Evolutionary conservation across 1,140 invertebrate species (phyloP), one percentile per base, ranked within the genome.

Genomic region (Uloborus diversus): DNA sequence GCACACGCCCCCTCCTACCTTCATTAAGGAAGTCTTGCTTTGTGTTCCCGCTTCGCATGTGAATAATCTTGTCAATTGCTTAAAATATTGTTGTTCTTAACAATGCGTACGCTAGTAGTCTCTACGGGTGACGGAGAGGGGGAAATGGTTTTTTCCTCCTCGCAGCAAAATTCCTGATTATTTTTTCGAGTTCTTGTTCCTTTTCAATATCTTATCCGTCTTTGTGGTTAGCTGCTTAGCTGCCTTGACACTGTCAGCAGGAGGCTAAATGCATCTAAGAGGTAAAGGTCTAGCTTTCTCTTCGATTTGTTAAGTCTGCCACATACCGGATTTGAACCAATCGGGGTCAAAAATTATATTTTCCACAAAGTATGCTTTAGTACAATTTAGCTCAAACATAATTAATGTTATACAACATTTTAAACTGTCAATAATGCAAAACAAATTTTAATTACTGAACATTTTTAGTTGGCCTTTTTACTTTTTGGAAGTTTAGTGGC

Each of bases 51-150:
- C 30, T n/a, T 5, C 23, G 25, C 13, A 25, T 62, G 28, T 75
- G 71, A 75, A 75, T 75, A 75, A 75, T 75, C 59, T 73, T 75
- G 71, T 75, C 71, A 75, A n/a, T 51, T 75, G 42, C 71, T 75
- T 64, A 75, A 64, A 61, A 75, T 75, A 64, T 75, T 23, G 57
- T 64, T 33, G 27, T 75, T 51, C 56, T 42, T 49, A 70, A 70
- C 68, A 70, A 70, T 35, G 51, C 49, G n/a, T n/a, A 17, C 28
- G 13, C 47, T 20, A 25, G 7, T 28, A 47, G 14, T 28, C 23
- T 20, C 25, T 9, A 13, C 28, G 32, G 66, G 51, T 27, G 25
- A 20, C 49, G 51, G 13, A 20, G 49, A 35, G 32, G 27, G 51
- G 68, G 25, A 33, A 37, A 57, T 65, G 11, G 4, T 33, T 64